A percentile compares a stretch with the other conserved stretches of the same genome.
Evolutionary conservation across 2,113 vertebrate genomes (phyloP).

Genomic region (Eolophus roseicapilla): DNA sequence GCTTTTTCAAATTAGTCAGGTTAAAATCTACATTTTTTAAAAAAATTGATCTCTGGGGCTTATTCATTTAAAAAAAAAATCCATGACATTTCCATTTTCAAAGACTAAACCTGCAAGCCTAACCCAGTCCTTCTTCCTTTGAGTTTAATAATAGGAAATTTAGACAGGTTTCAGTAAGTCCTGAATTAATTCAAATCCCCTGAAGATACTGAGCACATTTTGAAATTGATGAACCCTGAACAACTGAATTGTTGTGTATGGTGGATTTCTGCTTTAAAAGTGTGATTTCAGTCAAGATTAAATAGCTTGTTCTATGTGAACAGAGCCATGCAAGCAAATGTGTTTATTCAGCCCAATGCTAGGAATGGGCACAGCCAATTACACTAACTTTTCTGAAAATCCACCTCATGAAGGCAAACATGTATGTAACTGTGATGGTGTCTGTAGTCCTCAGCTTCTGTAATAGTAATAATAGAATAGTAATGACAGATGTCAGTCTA

Average conservation of each 20-base stretch:
- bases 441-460: background rate
- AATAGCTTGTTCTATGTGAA: background rate
- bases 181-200: background rate
- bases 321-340: background rate
- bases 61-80: constrained; percentile 21
- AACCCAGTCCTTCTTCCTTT: background rate
- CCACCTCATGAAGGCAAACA: background rate
- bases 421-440: background rate
- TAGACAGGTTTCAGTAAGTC: background rate
- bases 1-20: constrained; percentile 12
- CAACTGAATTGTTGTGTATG: background rate
- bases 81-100: background rate
- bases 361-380: background rate
- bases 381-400: background rate
- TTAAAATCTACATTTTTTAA: background rate
- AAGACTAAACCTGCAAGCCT: background rate
- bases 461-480: background rate
- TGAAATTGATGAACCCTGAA: background rate
- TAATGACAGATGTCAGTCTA: background rate
- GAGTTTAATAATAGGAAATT: background rate
- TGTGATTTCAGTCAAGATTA: background rate
- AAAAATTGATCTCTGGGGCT: background rate
- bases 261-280: background rate
- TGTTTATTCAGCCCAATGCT: background rate
- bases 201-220: background rate